phyloP scores from a whole-genome alignment of 2,797 vertebrate species.

The Muscicapa striata region DNA sequence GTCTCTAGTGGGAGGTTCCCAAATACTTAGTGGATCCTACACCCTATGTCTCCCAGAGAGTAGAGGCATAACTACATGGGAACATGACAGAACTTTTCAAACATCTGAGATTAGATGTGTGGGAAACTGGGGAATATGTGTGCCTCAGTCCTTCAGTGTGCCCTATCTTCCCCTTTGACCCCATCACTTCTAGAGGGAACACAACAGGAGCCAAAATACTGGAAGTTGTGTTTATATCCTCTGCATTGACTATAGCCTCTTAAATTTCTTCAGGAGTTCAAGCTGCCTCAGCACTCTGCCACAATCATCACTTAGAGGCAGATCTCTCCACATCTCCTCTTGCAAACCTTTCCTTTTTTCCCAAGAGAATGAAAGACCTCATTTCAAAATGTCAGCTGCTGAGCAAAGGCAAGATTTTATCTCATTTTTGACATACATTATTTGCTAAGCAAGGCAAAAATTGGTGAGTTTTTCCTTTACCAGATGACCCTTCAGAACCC shows the following conservation, averaged over 20 bases:
- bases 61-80: background rate
- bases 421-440: background rate
- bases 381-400: background rate
- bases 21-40: background rate
- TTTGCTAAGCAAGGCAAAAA: background rate
- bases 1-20: background rate
- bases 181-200: background rate
- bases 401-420: background rate
- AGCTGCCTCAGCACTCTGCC: background rate
- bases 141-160: background rate
- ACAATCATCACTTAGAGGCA: background rate
- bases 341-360: background rate
- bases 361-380: background rate
- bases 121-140: background rate
- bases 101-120: background rate
- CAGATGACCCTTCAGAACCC: background rate
- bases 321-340: background rate
- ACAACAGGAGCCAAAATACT: rapidly evolving
- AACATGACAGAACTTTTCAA: background rate
- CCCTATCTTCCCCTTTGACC: background rate
- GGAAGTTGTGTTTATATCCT: background rate
- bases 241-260: rapidly evolving
- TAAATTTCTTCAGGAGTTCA: background rate
- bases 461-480: background rate
- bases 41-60: background rate